Percentiles rank a stretch among this genome's conserved stretches.
Evolutionary conservation across 2,888 invertebrate genomes (phyloP).

Genomic region (Halictus quadricinctus): DNA sequence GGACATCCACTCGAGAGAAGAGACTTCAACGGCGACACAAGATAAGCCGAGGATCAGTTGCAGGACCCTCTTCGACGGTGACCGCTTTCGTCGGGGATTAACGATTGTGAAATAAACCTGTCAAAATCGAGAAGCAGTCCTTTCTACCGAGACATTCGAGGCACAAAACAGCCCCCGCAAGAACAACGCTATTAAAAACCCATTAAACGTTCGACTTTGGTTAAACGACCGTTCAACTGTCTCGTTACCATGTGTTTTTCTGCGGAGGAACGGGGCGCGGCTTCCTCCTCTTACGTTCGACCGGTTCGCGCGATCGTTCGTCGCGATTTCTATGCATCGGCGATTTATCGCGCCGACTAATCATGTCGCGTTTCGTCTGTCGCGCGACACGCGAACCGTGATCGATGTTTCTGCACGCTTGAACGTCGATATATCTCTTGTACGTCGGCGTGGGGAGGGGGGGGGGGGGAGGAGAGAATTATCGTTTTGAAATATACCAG

Average conservation of each 20-base stretch:
- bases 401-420: slow-evolving; percentile 12
- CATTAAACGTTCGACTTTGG: slow-evolving; percentile 39
- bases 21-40: neutral
- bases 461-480: neutral
- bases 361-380: slow-evolving; percentile 21
- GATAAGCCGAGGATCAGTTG: neutral
- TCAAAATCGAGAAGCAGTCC: neutral
- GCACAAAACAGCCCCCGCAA: neutral
- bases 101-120: neutral
- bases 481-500: neutral
- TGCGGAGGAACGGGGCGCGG: neutral
- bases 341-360: slow-evolving; percentile 27
- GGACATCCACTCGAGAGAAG: neutral
- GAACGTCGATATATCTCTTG: slow-evolving; percentile 2
- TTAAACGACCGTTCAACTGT: slow-evolving; percentile 35
- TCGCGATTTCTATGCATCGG: slow-evolving; percentile 22
- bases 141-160: neutral
- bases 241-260: slow-evolving; percentile 25
- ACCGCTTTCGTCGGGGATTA: neutral
- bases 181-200: slow-evolving; percentile 41
- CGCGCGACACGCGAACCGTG: slow-evolving; percentile 7
- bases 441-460: neutral
- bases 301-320: slow-evolving; percentile 2
- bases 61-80: neutral
- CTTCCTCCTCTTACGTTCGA: neutral